These are phyloP conservation scores for Macrophya annulata DNA, from an alignment of 2,888 invertebrate species.

Conservation along the genomic window DNA sequence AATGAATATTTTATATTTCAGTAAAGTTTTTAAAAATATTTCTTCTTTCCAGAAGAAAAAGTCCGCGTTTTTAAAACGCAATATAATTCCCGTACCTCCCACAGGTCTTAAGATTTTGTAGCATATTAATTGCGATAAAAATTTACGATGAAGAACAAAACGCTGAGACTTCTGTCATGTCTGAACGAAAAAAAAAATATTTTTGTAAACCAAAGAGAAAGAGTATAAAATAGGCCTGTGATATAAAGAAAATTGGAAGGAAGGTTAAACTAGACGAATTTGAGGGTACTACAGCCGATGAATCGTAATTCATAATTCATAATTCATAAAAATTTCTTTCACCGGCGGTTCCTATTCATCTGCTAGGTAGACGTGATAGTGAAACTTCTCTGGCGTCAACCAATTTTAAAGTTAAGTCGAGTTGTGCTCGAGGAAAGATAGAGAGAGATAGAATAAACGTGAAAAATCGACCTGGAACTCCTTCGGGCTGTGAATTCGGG, in stretches of 20 bases:
- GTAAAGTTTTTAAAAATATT: background rate
- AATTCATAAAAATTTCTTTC: constrained; percentile 28
- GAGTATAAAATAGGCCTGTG: background rate
- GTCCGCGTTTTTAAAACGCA: background rate
- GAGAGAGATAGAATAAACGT: background rate
- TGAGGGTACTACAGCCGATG: background rate
- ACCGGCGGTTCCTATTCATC: background rate
- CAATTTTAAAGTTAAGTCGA: constrained; percentile 46
- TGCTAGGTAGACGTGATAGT: background rate
- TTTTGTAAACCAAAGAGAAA: background rate
- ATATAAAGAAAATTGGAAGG: background rate
- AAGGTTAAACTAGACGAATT: background rate
- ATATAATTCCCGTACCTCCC: background rate
- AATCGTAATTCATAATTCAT: constrained; percentile 20
- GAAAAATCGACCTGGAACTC: constrained; percentile 36
- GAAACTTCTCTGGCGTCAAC: constrained; percentile 35
- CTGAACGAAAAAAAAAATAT: background rate
- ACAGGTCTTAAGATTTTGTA: background rate
- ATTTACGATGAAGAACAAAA: too few relatives aligned
- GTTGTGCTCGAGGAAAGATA: background rate
- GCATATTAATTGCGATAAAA: background rate
- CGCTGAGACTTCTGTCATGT: background rate
- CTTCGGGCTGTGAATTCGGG: constrained; percentile 41
- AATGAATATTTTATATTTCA: background rate
- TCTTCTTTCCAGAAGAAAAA: background rate